These are phyloP conservation scores for Phymorhynchus buccinoides DNA, from an alignment of 1,140 invertebrate species.

Conservation along the genomic window DNA sequence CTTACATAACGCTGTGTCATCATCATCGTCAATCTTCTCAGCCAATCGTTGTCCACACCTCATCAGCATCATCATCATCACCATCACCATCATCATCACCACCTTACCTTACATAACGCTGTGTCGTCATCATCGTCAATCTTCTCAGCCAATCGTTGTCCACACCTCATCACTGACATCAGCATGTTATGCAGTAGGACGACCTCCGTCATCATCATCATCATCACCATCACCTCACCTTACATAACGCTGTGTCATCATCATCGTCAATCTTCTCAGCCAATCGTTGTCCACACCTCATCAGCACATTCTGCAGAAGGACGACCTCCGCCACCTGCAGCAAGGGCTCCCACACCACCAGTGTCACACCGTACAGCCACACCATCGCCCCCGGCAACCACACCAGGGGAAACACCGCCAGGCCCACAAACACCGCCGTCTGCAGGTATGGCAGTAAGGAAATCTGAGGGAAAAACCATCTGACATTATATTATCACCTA, in stretches of 20 bases:
- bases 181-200: no score
- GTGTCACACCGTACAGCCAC: conserved; percentile 53
- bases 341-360: conserved; percentile 54
- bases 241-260: conserved; percentile 33
- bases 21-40: no score
- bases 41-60: no score
- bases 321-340: conserved; percentile 53
- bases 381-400: conserved; percentile 53
- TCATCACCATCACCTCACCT: not conserved
- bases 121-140: no score
- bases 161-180: no score
- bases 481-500: no score
- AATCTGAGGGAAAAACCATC: conserved; percentile 44
- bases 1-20: no score
- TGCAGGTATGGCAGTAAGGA: conserved; percentile 51
- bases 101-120: no score
- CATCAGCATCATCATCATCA: no score
- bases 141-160: no score
- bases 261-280: conserved; percentile 51
- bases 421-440: conserved; percentile 40
- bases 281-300: conserved; percentile 52
- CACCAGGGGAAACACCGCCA: conserved; percentile 51
- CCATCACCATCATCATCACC: no score
- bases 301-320: conserved; percentile 52
- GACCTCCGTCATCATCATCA: no score